Evolutionary conservation across 2,888 invertebrate species (phyloP).

Genomic region (Electrophaes corylata): DNA sequence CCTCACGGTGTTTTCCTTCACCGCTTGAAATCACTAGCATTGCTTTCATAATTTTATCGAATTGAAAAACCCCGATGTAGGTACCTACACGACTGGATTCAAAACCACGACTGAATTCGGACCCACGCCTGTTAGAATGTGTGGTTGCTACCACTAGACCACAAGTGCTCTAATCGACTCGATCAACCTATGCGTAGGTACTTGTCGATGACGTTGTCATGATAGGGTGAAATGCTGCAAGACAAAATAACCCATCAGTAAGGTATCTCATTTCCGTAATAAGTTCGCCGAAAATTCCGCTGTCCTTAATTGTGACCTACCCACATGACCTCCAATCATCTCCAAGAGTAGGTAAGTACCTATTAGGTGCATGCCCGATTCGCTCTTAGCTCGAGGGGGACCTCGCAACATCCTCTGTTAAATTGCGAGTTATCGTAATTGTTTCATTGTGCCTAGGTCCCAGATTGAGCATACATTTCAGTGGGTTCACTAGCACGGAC

Average conservation of each 20-base stretch:
- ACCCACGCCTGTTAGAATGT: too few species aligned
- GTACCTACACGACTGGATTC: too few species aligned
- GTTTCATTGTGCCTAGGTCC: slow-evolving; percentile 71
- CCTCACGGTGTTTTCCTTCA: too few species aligned
- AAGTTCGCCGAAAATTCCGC: slow-evolving; percentile 3
- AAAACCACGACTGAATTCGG: too few species aligned
- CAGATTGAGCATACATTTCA: slow-evolving; percentile 71
- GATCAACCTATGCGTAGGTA: too few species aligned
- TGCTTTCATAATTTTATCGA: too few species aligned
- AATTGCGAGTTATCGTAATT: slow-evolving; percentile 84
- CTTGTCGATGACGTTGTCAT: too few species aligned
- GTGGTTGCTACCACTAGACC: too few species aligned
- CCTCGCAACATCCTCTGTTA: slow-evolving; percentile 83
- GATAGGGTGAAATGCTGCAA: too few species aligned
- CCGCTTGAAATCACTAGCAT: too few species aligned
- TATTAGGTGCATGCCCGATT: slow-evolving; percentile 70
- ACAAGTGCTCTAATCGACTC: too few species aligned
- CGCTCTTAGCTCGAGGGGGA: slow-evolving; percentile 67
- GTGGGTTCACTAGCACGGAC: slow-evolving; percentile 52
- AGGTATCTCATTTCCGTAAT: not conserved
- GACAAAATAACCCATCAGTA: not conserved
- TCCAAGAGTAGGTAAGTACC: slow-evolving; percentile 47
- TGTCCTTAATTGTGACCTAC: slow-evolving; percentile 27
- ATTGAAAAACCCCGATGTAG: too few species aligned
- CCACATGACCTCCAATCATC: slow-evolving; percentile 40